Base-by-base conservation (phyloP, 2,797 vertebrate species). In the Rhynchotus rufescens region DNA sequence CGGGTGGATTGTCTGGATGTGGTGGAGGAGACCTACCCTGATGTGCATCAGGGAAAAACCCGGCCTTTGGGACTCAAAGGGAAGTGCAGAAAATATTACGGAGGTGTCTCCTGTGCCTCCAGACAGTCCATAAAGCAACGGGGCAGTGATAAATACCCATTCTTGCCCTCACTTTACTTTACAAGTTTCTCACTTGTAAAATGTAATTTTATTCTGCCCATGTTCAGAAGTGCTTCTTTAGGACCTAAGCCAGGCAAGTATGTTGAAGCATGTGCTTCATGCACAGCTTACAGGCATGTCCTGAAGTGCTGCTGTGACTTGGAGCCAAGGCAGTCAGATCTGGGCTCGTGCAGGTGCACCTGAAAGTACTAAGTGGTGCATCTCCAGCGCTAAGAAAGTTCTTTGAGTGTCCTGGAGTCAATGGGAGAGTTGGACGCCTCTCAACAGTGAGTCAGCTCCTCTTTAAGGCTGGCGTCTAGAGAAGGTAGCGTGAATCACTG, bases 401-500 rank as follows among this genome's bases (percentile, higher is more conserved):
- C 8, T 71, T 12, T 17, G 77, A 71, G 52, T 42, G 65, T 73
- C 61, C 32, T 8, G n/a, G 34, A 85, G 47, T 51, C 45, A 59
- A 21, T 26, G 59, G 87, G 66, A 85, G 82, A 69, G 71, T 61
- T 47, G 77, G 89, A 61, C 67, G 59, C 47, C 56, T 89, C 76
- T 25, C 64, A 76, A 67, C 62, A 80, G 82, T 94, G 95, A 94
- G 87, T 93, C 89, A 95, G 51, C 82, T 86, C 34, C 73, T 54
- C 52, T 54, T 54, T 21, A 5, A 4, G 73, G 8, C 7, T 13
- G 42, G 26, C 54, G 1, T 75, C 54, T 30, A 4, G 66, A 56
- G 56, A 74, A 88, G 74, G 66, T 73, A 87, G 65, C 54, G 36
- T 94, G 92, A 95, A 67, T 94, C 84, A 89, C 45, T 44, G 73